Conservation (phyloP, 2,113 vertebrate species). For the Forbesichthys papilliferus region DNA sequence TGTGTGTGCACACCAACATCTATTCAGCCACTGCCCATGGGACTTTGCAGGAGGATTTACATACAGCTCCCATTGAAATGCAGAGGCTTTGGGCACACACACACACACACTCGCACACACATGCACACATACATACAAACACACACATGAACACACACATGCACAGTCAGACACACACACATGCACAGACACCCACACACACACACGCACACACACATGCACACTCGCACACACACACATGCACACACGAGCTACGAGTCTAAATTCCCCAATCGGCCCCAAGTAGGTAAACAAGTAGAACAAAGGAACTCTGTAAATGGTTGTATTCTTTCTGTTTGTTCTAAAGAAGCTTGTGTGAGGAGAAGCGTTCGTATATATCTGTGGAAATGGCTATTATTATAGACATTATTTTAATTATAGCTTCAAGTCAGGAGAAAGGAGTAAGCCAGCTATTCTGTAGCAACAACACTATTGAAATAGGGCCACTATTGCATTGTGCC, state of each 20-base stretch:
- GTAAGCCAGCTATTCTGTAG: too few relatives aligned
- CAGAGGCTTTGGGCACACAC: not conserved
- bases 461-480: too few relatives aligned
- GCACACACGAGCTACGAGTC: slow-evolving; percentile 1
- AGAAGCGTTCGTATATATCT: too few relatives aligned
- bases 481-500: too few relatives aligned
- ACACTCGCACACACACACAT: not conserved
- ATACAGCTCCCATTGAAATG: slow-evolving; percentile 22
- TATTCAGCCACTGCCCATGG: slow-evolving; percentile 10
- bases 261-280: slow-evolving; percentile 5
- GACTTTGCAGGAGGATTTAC: slow-evolving; percentile 22
- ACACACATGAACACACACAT: not conserved
- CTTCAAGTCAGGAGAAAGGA: too few relatives aligned
- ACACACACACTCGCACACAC: not conserved
- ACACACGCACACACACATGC: not conserved
- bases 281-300: slow-evolving; percentile 10
- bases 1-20: not conserved
- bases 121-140: not conserved
- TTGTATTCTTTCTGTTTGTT: not conserved
- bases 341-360: not conserved
- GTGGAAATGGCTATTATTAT: too few relatives aligned
- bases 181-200: not conserved
- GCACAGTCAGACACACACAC: not conserved
- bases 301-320: not conserved
- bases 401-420: too few relatives aligned